phyloP scores from a whole-genome alignment of 2,888 invertebrate genomes.

The Synanthedon formicaeformis region DNA sequence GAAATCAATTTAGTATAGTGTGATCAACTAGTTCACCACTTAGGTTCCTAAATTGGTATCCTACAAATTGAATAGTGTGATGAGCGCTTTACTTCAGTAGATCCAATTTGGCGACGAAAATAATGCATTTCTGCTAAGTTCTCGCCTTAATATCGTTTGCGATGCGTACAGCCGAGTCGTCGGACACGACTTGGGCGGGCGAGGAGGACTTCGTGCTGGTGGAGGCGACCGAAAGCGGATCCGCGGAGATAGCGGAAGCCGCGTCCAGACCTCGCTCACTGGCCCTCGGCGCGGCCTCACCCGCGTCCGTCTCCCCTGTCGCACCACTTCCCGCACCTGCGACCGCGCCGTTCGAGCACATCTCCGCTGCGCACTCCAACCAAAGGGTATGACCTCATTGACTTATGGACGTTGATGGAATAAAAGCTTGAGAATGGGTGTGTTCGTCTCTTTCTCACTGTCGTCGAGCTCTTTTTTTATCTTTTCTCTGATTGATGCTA shows the following conservation, averaged over 20 bases:
- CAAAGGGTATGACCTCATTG: slow-evolving; percentile 2
- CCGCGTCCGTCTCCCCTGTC: slow-evolving; percentile 13
- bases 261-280: slow-evolving; percentile 54
- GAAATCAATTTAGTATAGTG: no score
- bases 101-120: no score
- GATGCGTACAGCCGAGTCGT: slow-evolving; percentile 43
- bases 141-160: no score
- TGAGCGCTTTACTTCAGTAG: no score
- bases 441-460: not conserved
- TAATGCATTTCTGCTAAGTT: no score
- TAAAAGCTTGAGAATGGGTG: no score
- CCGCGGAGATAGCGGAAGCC: slow-evolving; percentile 55
- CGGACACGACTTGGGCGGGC: slow-evolving; percentile 71
- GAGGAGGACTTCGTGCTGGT: slow-evolving; percentile 89
- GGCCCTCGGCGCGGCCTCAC: slow-evolving; percentile 19
- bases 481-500: not conserved
- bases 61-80: no score
- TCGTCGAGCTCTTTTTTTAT: not conserved
- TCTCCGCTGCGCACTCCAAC: slow-evolving; percentile 4
- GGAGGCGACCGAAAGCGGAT: slow-evolving; percentile 75
- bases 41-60: no score
- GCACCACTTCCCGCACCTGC: slow-evolving; percentile 11
- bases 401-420: not conserved
- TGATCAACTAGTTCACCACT: no score
- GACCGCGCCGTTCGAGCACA: slow-evolving; percentile 3